Base-by-base conservation (phyloP, 2,113 vertebrate species). In the Hymenochirus boettgeri region DNA sequence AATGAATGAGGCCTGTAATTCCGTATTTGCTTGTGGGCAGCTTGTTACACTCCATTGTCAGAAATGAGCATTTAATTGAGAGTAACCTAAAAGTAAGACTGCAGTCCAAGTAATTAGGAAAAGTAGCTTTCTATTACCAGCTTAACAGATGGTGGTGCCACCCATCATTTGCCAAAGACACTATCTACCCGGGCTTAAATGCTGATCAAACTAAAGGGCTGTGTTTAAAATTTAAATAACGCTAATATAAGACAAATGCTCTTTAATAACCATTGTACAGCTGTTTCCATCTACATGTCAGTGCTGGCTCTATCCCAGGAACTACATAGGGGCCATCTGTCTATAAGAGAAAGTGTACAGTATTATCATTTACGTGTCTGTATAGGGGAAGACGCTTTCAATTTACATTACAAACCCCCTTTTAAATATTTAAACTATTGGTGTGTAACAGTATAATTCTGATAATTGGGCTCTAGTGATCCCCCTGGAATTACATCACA, bases 261-360 rank as follows among this genome's bases (percentile, higher is more conserved):
- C 56, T 45, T 67, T 67, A 67, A 67, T 60, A 67, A 67, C 47
- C 56, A 53, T 52, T 60, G 56, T 53, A 27, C 65, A 60, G 65
- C 56, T 67, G 56, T 50, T 52, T 60, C 31, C 12, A 52, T 42
- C 56, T 57, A 60, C 56, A 23, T 60, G 56, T 42, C 47, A 52
- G 35, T 27, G 18, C 18, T 67, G 65, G 65, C 57, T 59, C 46
- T 26, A 11, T 50, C 65, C 65, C 48, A 50, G 65, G 22, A 67
- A 53, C 37, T 52, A 19, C 52, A 59, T 33, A 67, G 50, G n/a
- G n/a, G 26, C 65, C 65, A 59, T 67, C 65, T 67, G 65, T 46
- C 26, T 57, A 35, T 35, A 11, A 13, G 33, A n/a, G n/a, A 35
- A 13, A 35, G 59, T 65, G 46, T 52, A 23, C 59, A 29, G 3